Conservation (phyloP, 2,797 vertebrate species). For the Crocodylus rhombifer region DNA sequence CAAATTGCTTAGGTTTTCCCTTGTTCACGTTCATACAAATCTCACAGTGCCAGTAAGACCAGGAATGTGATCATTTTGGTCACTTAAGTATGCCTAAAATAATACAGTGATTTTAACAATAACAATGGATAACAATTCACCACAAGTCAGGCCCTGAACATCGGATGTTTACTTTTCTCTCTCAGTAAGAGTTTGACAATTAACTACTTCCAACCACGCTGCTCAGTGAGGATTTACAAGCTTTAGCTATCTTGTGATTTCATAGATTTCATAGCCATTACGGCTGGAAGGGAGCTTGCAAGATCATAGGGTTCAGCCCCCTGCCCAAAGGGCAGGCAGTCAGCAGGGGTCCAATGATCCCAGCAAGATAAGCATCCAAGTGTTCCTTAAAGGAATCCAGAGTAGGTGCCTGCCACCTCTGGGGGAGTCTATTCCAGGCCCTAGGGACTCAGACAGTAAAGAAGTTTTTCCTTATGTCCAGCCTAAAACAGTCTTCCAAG, state of each 20-base stretch:
- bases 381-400: no score
- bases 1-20: neutral
- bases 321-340: no score
- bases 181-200: neutral
- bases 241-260: neutral
- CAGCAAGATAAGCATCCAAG: no score
- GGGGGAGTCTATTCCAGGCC: no score
- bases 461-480: no score
- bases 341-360: no score
- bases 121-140: neutral
- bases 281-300: no score
- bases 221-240: accelerated
- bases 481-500: no score
- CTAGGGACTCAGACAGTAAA: no score
- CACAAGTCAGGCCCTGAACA: neutral
- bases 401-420: no score
- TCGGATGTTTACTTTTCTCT: neutral
- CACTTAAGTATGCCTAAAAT: neutral
- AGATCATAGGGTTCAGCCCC: no score
- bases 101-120: neutral
- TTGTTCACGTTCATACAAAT: neutral
- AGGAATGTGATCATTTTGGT: neutral
- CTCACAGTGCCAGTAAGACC: accelerated
- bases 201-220: neutral
- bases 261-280: no score